These are phyloP conservation scores for Passer domesticus DNA, from an alignment of 2,113 vertebrate species.

Conservation along the genomic window DNA sequence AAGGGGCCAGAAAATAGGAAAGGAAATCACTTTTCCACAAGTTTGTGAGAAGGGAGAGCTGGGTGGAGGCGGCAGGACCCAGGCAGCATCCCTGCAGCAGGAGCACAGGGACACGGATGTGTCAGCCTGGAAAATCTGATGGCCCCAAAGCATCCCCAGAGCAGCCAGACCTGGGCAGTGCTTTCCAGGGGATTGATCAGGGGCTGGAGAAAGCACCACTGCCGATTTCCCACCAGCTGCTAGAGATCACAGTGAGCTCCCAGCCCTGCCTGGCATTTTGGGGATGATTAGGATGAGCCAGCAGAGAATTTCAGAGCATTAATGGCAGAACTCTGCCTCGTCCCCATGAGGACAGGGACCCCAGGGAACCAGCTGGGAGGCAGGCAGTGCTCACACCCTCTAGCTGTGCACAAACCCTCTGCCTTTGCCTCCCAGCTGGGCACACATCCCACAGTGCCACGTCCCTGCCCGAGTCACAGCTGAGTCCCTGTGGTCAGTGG, in stretches of 20 bases:
- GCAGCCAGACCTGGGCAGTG: neutral
- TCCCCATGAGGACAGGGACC: neutral
- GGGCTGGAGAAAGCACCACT: neutral
- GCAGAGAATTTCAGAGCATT: neutral
- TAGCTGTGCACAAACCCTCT: rapidly evolving
- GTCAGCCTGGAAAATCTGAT: neutral
- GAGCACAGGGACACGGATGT: rapidly evolving
- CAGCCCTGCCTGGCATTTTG: neutral
- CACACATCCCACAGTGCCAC: neutral
- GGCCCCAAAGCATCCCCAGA: neutral
- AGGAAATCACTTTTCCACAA: neutral
- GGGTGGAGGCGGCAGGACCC: neutral
- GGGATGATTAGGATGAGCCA: neutral
- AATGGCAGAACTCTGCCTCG: neutral
- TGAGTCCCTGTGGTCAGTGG: rapidly evolving
- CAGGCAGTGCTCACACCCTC: neutral
- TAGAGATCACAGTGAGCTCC: rapidly evolving
- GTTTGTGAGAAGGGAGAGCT: neutral
- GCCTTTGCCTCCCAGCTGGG: neutral
- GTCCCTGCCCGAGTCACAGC: rapidly evolving
- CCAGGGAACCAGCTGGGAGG: neutral
- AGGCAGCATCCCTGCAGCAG: neutral
- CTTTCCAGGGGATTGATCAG: neutral
- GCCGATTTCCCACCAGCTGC: rapidly evolving
- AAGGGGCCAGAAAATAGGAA: neutral